Percentiles rank a stretch among this genome's conserved stretches.
These are phyloP conservation scores for Epinotia demarniana DNA, from an alignment of 2,888 invertebrate genomes.

Conservation along the genomic window DNA sequence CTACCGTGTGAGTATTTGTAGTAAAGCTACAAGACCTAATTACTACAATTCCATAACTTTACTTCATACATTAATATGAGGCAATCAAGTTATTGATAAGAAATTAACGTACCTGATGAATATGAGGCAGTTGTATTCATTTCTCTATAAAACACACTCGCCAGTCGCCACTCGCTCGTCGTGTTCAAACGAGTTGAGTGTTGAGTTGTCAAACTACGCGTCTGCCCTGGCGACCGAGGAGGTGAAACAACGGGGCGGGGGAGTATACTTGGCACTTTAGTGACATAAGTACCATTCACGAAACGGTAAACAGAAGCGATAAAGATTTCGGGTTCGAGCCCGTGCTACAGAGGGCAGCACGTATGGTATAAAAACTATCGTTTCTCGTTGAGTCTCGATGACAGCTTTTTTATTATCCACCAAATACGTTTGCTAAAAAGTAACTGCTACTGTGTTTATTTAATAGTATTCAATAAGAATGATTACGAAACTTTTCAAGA, in stretches of 20 bases:
- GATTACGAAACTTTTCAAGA: neutral
- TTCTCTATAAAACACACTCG: constrained; percentile 33
- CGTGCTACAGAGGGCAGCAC: constrained; percentile 8
- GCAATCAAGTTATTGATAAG: constrained; percentile 13
- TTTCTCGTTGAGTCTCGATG: neutral
- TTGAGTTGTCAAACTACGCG: constrained; percentile 41
- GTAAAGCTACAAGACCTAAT: constrained; percentile 29
- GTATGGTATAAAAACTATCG: neutral
- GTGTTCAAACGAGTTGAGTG: constrained; percentile 27
- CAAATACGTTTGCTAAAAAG: too few relatives aligned
- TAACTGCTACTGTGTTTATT: neutral
- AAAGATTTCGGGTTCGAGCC: neutral
- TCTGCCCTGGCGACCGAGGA: constrained; percentile 27
- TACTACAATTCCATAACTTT: constrained; percentile 21
- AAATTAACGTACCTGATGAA: constrained; percentile 56
- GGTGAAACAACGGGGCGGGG: constrained; percentile 13
- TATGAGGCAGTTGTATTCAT: constrained; percentile 57
- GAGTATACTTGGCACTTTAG: constrained; percentile 15
- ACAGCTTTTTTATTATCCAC: too few relatives aligned
- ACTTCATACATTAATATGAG: neutral
- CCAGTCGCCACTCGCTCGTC: constrained; percentile 3
- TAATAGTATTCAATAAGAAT: neutral
- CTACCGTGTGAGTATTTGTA: constrained; percentile 42
- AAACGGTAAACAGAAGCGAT: neutral
- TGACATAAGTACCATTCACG: constrained; percentile 4